Evolutionary conservation across 2,113 vertebrate genomes (phyloP).

Genomic region (Peromyscus polionotus): DNA sequence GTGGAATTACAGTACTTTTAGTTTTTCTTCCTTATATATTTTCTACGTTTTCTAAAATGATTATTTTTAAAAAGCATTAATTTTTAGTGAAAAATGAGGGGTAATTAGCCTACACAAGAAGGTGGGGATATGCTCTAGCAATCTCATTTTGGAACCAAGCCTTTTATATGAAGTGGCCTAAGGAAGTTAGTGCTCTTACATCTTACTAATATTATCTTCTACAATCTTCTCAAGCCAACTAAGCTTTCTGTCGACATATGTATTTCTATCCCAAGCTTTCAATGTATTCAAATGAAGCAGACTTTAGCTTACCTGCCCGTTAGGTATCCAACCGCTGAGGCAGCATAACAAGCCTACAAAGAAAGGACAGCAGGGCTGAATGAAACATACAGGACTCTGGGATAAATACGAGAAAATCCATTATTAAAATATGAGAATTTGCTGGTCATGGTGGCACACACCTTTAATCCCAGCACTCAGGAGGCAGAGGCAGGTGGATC

Average conservation of each 20-base stretch:
- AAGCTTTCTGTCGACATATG: neutral
- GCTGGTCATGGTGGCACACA: too few relatives aligned
- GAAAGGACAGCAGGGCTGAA: constrained; percentile 42
- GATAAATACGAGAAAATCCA: neutral
- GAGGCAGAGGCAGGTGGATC: neutral
- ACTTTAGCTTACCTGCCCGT: constrained; percentile 92
- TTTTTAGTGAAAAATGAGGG: constrained; percentile 1
- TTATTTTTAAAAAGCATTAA: neutral
- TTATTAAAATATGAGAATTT: neutral
- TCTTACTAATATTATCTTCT: neutral
- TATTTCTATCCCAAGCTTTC: neutral
- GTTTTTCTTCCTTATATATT: constrained; percentile 18
- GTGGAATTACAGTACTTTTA: neutral
- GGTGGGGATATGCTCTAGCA: neutral
- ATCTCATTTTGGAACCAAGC: neutral
- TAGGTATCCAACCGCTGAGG: constrained; percentile 96
- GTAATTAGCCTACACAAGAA: neutral
- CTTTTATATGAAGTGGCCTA: neutral
- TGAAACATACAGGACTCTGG: neutral
- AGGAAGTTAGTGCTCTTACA: neutral
- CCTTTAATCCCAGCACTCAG: neutral
- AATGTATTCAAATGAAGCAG: constrained; percentile 52
- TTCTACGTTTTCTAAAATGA: neutral
- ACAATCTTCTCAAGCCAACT: constrained; percentile 20
- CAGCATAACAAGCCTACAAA: constrained; percentile 96